phyloP scores from a whole-genome alignment of 2,797 vertebrate genomes.

The Rhinichthys osculus region DNA sequence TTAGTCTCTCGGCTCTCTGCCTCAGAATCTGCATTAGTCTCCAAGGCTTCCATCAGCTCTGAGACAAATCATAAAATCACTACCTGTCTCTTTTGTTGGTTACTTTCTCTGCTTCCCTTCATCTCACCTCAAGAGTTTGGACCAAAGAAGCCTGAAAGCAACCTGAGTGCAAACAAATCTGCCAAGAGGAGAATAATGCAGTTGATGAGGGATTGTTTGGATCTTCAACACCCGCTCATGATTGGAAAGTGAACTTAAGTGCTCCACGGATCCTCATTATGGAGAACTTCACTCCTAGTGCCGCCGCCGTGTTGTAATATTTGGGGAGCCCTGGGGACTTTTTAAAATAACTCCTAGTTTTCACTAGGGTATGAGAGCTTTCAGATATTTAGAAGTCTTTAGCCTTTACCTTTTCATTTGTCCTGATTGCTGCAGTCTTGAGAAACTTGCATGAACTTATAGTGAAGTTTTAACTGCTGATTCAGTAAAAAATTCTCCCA shows the following conservation, averaged over 20 bases:
- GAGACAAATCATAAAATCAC: conserved; percentile 41
- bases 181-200: background rate
- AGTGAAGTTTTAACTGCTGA: conserved; percentile 42
- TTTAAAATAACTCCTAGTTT: conserved; percentile 2
- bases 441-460: conserved; percentile 17
- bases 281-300: background rate
- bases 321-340: conserved; percentile 22
- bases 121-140: conserved; percentile 28
- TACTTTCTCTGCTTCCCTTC: conserved; percentile 8
- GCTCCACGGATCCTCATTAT: conserved; percentile 24
- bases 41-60: conserved; percentile 30
- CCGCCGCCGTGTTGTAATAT: conserved; percentile 2
- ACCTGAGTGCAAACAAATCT: conserved; percentile 5
- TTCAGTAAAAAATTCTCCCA: conserved; percentile 19
- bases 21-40: conserved; percentile 35
- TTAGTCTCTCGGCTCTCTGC: conserved; percentile 26
- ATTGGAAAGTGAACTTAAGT: conserved; percentile 40
- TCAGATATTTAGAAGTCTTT: conserved; percentile 47
- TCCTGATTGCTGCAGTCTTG: background rate
- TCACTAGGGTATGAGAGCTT: background rate
- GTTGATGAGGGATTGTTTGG: conserved; percentile 25
- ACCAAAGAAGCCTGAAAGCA: conserved; percentile 24
- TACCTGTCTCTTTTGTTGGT: conserved; percentile 28
- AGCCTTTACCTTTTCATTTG: conserved; percentile 30
- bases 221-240: conserved; percentile 14